Evolutionary conservation across 1,140 invertebrate species (phyloP).

Genomic region (Leptinotarsa texana): DNA sequence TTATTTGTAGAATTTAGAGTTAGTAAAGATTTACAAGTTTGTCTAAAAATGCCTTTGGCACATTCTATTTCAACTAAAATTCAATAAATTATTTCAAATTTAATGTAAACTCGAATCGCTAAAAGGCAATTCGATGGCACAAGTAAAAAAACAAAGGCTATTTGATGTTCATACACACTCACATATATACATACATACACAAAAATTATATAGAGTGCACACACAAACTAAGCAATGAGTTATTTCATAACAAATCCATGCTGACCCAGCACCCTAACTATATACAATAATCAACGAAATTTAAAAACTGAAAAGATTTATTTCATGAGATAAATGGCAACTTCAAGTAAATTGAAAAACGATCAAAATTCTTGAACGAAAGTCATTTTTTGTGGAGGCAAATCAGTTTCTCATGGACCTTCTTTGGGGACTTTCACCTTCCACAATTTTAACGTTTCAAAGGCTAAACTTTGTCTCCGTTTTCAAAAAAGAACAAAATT

Average conservation of each 20-base stretch:
- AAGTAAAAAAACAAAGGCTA: neutral
- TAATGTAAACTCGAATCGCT: slow-evolving; percentile 1
- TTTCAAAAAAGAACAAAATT: too few relatives aligned
- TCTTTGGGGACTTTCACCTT: too few relatives aligned
- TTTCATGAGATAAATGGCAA: too few relatives aligned
- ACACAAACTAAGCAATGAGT: neutral
- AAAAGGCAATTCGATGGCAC: slow-evolving; percentile 9
- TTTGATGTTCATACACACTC: neutral
- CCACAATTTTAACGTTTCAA: too few relatives aligned
- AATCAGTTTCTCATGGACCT: too few relatives aligned
- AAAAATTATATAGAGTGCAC: slow-evolving; percentile 9
- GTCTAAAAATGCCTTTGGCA: slow-evolving; percentile 12
- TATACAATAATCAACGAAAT: neutral
- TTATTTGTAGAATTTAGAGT: neutral
- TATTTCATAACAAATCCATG: slow-evolving; percentile 19
- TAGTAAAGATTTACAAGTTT: neutral
- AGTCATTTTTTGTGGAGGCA: too few relatives aligned
- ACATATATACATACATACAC: neutral
- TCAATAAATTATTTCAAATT: neutral
- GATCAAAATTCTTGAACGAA: too few relatives aligned
- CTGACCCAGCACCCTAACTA: neutral
- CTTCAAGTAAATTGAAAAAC: too few relatives aligned
- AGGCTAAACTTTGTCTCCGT: too few relatives aligned
- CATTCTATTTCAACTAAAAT: slow-evolving; percentile 16
- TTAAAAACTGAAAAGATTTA: neutral